A percentile compares a stretch with the other conserved stretches of the same genome.
phyloP scores from a whole-genome alignment of 2,888 invertebrate genomes.

The Drosophila barbarae region DNA sequence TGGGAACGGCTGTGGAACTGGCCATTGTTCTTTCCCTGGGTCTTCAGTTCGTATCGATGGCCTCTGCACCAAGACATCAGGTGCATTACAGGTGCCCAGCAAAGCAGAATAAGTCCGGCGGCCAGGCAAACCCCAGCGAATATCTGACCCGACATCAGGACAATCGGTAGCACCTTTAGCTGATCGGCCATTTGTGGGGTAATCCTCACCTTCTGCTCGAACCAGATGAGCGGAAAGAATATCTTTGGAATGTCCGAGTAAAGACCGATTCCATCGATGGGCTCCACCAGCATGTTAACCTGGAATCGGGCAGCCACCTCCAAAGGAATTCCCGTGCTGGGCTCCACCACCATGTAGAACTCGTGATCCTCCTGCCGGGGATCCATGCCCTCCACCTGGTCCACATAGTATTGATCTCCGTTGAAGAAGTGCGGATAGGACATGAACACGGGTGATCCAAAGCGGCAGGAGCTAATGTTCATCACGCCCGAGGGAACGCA shows the following conservation, averaged over 20 bases:
- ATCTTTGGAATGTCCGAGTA: constrained; percentile 85
- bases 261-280: constrained; percentile 83
- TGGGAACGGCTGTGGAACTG: constrained; percentile 55
- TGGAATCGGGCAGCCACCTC: constrained; percentile 89
- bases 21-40: constrained; percentile 58
- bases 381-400: constrained; percentile 84
- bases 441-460: constrained; percentile 90
- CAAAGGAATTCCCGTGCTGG: constrained; percentile 87
- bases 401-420: constrained; percentile 85
- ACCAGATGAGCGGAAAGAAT: constrained; percentile 89
- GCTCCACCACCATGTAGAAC: constrained; percentile 88
- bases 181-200: constrained; percentile 82
- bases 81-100: constrained; percentile 74
- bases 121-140: constrained; percentile 80
- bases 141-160: constrained; percentile 81
- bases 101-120: constrained; percentile 79
- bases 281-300: constrained; percentile 87
- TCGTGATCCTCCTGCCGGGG: constrained; percentile 85
- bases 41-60: constrained; percentile 58
- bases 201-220: constrained; percentile 85
- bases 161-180: constrained; percentile 81
- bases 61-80: constrained; percentile 49
- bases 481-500: constrained; percentile 87
- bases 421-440: constrained; percentile 92
- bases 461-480: constrained; percentile 89